phyloP scores from a whole-genome alignment of 2,113 vertebrate species.

The Pangasianodon hypophthalmus region DNA sequence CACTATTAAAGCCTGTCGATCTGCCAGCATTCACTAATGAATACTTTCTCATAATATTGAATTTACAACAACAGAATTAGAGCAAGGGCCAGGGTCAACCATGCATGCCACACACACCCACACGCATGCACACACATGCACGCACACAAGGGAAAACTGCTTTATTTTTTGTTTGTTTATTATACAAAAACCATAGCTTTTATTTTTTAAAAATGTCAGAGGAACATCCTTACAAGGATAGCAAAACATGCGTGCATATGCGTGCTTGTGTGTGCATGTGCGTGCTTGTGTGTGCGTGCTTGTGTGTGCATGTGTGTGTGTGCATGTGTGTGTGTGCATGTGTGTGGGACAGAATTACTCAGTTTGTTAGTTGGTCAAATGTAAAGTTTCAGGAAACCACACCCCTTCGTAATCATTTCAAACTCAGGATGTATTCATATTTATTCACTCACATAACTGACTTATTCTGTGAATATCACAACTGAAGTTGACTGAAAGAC shows the following conservation, averaged over 20 bases:
- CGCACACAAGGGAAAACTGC: not conserved
- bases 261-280: too few species aligned
- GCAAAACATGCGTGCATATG: not conserved
- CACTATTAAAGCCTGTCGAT: not conserved
- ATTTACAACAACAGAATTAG: not conserved
- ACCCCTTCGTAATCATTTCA: slow-evolving; percentile 15
- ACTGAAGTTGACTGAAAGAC: not conserved
- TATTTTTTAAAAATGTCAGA: not conserved
- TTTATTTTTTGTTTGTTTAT: not conserved
- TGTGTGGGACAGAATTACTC: not conserved
- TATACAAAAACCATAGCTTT: not conserved
- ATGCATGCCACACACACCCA: not conserved
- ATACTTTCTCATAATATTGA: not conserved
- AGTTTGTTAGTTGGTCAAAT: slow-evolving; percentile 27
- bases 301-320: too few species aligned
- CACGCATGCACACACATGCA: not conserved
- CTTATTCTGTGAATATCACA: not conserved
- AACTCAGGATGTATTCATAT: not conserved
- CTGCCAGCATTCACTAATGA: not conserved
- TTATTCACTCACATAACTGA: not conserved
- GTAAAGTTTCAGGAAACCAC: not conserved
- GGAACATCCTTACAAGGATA: not conserved
- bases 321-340: too few species aligned
- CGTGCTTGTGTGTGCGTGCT: too few species aligned
- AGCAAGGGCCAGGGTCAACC: not conserved